phyloP scores from a whole-genome alignment of 1,140 invertebrate species.

The Drosophila triauraria region DNA sequence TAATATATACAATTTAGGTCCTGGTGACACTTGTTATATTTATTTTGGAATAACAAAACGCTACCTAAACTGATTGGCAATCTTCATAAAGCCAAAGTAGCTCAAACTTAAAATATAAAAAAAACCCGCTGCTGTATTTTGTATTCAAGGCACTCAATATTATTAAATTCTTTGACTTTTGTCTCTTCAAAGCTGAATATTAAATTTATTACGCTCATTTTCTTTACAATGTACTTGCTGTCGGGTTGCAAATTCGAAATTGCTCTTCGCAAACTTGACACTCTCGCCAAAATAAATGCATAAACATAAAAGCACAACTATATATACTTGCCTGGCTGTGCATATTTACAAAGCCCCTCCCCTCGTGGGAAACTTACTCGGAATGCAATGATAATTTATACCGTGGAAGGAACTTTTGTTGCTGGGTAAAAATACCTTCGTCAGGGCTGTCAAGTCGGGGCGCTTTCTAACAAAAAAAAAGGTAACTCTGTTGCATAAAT shows the following conservation, averaged over 20 bases:
- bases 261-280: slow-evolving; percentile 3
- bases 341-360: slow-evolving; percentile 1
- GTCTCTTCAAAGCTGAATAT: not conserved
- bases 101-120: no score
- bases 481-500: slow-evolving; percentile 30
- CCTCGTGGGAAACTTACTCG: not conserved
- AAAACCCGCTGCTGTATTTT: not conserved
- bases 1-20: not conserved
- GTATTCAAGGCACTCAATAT: not conserved
- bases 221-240: not conserved
- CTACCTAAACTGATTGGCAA: not conserved
- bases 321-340: not conserved
- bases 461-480: slow-evolving; percentile 20
- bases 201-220: slow-evolving; percentile 3
- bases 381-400: slow-evolving; percentile 28
- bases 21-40: not conserved
- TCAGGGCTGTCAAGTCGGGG: slow-evolving; percentile 8
- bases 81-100: not conserved
- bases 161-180: not conserved
- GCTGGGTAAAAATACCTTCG: slow-evolving; percentile 20
- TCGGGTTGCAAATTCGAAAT: slow-evolving; percentile 14
- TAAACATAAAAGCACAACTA: slow-evolving; percentile 26
- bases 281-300: slow-evolving; percentile 10
- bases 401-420: not conserved
- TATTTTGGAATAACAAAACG: not conserved